phyloP scores from a whole-genome alignment of 2,888 invertebrate species.

The Eristalis intricaria region DNA sequence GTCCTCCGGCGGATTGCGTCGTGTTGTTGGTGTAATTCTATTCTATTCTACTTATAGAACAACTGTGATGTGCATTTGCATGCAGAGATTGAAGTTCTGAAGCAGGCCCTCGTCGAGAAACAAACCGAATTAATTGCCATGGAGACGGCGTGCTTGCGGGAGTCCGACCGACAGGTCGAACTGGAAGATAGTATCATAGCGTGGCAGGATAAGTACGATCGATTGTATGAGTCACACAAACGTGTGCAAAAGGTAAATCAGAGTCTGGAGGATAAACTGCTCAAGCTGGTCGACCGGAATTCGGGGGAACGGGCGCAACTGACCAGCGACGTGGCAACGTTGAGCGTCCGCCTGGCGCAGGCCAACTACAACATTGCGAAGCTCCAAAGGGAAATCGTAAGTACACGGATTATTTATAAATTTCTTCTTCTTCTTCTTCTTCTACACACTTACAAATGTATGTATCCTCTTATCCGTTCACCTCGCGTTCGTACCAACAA shows the following conservation, averaged over 20 bases:
- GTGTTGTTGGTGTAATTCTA: constrained; percentile 28
- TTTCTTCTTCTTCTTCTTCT: no score
- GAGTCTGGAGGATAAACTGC: constrained; percentile 95
- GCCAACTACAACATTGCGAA: constrained; percentile 92
- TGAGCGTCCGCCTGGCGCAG: constrained; percentile 92
- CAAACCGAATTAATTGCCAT: constrained; percentile 92
- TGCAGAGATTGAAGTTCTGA: constrained; percentile 92
- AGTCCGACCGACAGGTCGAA: constrained; percentile 89
- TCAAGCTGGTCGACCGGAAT: constrained; percentile 95
- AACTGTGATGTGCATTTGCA: constrained; percentile 87
- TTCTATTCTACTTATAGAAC: constrained; percentile 73
- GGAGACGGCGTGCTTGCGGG: constrained; percentile 92
- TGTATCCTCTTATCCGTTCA: background rate
- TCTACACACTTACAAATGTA: background rate
- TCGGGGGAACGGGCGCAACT: constrained; percentile 93
- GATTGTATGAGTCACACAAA: constrained; percentile 95
- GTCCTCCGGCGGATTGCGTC: constrained; percentile 56
- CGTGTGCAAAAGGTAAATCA: constrained; percentile 97
- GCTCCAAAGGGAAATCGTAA: constrained; percentile 93
- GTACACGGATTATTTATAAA: constrained; percentile 73
- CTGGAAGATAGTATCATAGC: constrained; percentile 91
- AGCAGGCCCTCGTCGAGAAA: constrained; percentile 90
- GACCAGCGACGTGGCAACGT: constrained; percentile 92
- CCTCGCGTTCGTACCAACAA: background rate
- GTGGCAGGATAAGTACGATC: constrained; percentile 96